Conservation (phyloP, 2,797 vertebrate genomes). For the Babyrousa celebensis region DNA sequence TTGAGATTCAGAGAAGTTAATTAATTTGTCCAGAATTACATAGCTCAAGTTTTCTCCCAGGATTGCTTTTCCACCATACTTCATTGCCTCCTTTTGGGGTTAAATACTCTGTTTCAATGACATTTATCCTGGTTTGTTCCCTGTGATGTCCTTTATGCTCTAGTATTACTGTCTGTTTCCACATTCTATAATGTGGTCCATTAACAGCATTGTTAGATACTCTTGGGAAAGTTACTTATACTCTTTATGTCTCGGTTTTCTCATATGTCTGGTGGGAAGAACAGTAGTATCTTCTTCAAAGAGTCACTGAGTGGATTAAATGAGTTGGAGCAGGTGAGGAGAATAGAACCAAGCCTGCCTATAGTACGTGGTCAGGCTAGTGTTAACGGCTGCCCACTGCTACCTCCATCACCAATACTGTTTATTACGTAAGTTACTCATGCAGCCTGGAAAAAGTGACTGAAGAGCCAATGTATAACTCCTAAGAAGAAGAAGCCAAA, state of each 20-base stretch:
- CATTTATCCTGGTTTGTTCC: neutral
- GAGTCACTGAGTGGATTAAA: neutral
- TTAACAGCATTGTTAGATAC: neutral
- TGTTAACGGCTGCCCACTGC: neutral
- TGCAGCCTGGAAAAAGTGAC: neutral
- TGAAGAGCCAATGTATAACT: neutral
- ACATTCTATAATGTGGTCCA: neutral
- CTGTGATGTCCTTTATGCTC: neutral
- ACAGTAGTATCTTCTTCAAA: neutral
- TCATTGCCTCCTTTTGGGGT: neutral
- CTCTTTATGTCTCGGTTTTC: neutral
- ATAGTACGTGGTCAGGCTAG: neutral
- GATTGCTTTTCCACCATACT: neutral
- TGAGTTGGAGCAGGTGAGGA: neutral
- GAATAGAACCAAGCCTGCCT: neutral
- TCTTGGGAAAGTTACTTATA: neutral
- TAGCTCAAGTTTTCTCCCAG: neutral
- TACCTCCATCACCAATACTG: neutral
- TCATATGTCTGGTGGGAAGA: neutral
- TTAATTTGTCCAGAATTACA: neutral
- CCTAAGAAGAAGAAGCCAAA: neutral
- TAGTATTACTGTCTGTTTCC: neutral
- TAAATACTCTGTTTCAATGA: neutral
- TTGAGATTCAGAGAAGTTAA: neutral
- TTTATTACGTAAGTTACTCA: neutral